These are phyloP conservation scores for Lasioglossum villosulum DNA, from an alignment of 2,888 invertebrate genomes.

Conservation along the genomic window DNA sequence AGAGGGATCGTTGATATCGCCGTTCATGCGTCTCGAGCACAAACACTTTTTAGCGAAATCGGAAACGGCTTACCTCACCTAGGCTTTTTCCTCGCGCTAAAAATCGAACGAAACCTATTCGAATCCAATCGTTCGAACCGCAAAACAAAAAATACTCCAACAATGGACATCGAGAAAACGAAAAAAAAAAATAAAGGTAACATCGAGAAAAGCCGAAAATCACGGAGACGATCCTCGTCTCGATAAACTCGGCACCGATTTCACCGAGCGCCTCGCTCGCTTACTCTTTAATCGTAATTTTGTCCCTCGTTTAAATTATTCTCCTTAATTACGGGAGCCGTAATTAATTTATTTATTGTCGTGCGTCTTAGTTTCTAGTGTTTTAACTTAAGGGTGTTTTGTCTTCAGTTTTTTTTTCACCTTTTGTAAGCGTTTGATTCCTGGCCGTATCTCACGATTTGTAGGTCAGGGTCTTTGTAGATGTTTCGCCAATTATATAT, in stretches of 20 bases:
- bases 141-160: not conserved
- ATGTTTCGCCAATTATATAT: not conserved
- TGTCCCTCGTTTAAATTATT: slow-evolving; percentile 33
- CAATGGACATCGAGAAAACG: slow-evolving; percentile 2
- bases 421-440: too few species aligned
- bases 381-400: slow-evolving; percentile 47
- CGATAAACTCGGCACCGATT: slow-evolving; percentile 17
- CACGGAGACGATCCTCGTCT: not conserved
- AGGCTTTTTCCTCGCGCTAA: slow-evolving; percentile 24
- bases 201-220: slow-evolving; percentile 3
- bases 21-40: slow-evolving; percentile 80
- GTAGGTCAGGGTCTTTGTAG: not conserved
- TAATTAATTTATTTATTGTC: slow-evolving; percentile 63
- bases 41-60: slow-evolving; percentile 81
- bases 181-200: not conserved
- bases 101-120: slow-evolving; percentile 7
- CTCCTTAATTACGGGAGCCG: slow-evolving; percentile 3
- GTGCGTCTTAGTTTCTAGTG: slow-evolving; percentile 54
- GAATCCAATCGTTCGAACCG: not conserved
- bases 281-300: slow-evolving; percentile 45
- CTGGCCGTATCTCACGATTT: too few species aligned
- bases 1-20: slow-evolving; percentile 79
- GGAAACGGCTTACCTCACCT: slow-evolving; percentile 80
- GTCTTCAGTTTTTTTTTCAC: slow-evolving; percentile 2
- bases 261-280: slow-evolving; percentile 18